Evolutionary conservation across 2,888 invertebrate genomes (phyloP), one percentile per base, ranked within the genome.

Genomic region (Arenicola marina): DNA sequence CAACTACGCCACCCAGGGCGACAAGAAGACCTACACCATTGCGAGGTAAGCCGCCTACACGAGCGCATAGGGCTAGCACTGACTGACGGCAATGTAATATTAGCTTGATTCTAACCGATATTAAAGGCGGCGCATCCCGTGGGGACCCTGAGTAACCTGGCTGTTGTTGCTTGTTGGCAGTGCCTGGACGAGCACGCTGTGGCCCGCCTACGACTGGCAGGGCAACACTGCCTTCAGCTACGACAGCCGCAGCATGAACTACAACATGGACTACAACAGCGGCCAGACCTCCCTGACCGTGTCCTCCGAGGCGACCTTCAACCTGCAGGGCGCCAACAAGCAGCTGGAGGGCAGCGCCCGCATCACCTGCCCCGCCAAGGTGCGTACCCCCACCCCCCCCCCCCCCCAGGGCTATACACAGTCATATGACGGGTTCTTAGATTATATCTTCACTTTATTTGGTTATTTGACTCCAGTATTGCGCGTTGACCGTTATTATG

Each of bases 151-250:
- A n/a, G 33, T 45, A 48, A 21, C 59, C 45, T 24, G 38, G 21
- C 46, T 26, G 24, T 46, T 1, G n/a, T n/a, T n/a, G n/a, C 1
- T 18, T n/a, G 46, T 46, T 46, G 11, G 1, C 60, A 68, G 68
- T 15, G 51, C 59, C 3, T 44, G 63, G 58, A 46, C 56, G 11
- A 60, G 62, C 2, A 57, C 59, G 4, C 11, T 56, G 3, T 58
- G 28, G 33, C 61, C 65, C 1, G 32, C 43, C 2, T 69, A 66
- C 61, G 58, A 69, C 58, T 57, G 62, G 51, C 57, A 69, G 48
- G 2, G 63, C 18, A 34, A 34, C 26, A 2, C 65, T 21, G 62
- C 68, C 11, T n/a, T 34, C 57, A 43, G 31, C 45, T 11, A 51
- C 29, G 53, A 55, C 21, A 24, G 29, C 7, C 54, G 34, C 32